Evolutionary conservation across 37 sponge, comb jelly and placozoan genomes (phyloP).

Genomic region (Hormiphora californensis): DNA sequence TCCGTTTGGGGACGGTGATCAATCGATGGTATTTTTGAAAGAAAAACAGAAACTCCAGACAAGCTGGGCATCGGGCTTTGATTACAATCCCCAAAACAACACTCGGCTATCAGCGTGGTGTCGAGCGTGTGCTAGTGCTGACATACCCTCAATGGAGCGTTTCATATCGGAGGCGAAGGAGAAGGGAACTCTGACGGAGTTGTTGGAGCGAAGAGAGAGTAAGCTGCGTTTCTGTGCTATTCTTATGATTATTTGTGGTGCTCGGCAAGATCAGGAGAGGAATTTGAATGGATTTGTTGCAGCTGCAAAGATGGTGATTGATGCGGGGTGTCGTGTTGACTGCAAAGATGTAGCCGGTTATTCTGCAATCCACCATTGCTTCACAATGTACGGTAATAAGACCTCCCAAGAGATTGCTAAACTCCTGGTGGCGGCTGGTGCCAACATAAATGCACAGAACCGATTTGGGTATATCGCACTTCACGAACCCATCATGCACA

Average conservation of each 20-base stretch:
- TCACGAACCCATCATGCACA: slow-evolving; percentile 9
- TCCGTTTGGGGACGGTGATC: slow-evolving; percentile 45
- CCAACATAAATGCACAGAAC: slow-evolving; percentile 18
- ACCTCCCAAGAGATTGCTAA: slow-evolving; percentile 8
- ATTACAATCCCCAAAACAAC: slow-evolving; percentile 26
- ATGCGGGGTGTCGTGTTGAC: not conserved
- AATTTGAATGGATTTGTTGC: not conserved
- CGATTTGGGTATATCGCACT: slow-evolving; percentile 28
- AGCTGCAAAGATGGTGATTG: not conserved
- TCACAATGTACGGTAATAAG: slow-evolving; percentile 7
- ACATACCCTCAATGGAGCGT: not conserved
- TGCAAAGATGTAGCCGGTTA: slow-evolving; percentile 46
- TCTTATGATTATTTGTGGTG: slow-evolving; percentile 14
- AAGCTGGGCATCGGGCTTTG: slow-evolving; percentile 32
- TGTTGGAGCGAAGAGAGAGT: slow-evolving; percentile 33
- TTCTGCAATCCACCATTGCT: slow-evolving; percentile 19
- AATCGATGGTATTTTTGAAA: not conserved
- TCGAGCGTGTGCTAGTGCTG: not conserved
- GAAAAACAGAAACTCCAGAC: slow-evolving; percentile 7
- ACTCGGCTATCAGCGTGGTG: not conserved
- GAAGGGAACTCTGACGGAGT: not conserved
- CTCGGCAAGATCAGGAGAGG: not conserved
- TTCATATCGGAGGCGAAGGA: not conserved
- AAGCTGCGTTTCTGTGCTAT: slow-evolving; percentile 43
- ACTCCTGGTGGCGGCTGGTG: not conserved